These are phyloP conservation scores for Limonius californicus DNA, from an alignment of 1,140 invertebrate species.

Conservation along the genomic window DNA sequence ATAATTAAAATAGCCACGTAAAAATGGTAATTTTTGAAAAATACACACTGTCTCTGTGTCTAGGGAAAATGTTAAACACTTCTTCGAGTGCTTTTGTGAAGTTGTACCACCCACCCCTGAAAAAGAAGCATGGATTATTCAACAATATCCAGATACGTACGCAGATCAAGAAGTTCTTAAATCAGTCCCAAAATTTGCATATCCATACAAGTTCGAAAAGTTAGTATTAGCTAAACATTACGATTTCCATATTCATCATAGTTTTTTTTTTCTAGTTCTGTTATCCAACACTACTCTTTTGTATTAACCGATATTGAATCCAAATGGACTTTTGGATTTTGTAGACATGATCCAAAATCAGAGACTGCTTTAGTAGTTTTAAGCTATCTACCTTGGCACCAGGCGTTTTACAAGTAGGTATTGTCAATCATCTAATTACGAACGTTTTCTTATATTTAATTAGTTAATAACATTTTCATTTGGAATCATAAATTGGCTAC, in stretches of 20 bases:
- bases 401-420: constrained; percentile 85
- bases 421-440: too few species aligned
- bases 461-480: too few species aligned
- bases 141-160: constrained; percentile 72
- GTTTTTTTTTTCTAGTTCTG: constrained; percentile 59
- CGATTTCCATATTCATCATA: too few species aligned
- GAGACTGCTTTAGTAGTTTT: constrained; percentile 73
- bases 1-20: too few species aligned
- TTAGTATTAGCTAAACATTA: too few species aligned
- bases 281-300: constrained; percentile 86
- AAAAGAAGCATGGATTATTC: constrained; percentile 66
- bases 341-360: constrained; percentile 81
- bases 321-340: constrained; percentile 95
- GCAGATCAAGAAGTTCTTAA: constrained; percentile 73
- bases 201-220: constrained; percentile 78
- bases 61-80: constrained; percentile 73
- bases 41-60: too few species aligned
- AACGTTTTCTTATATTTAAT: too few species aligned
- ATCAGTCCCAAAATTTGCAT: constrained; percentile 79
- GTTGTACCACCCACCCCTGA: constrained; percentile 61
- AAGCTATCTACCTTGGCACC: constrained; percentile 92
- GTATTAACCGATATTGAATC: constrained; percentile 90
- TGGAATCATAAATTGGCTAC: background rate
- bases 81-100: constrained; percentile 83
- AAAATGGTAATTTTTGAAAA: too few species aligned